Evolutionary conservation across 2,888 invertebrate species (phyloP).

Genomic region (Listrodromus nycthemerus): DNA sequence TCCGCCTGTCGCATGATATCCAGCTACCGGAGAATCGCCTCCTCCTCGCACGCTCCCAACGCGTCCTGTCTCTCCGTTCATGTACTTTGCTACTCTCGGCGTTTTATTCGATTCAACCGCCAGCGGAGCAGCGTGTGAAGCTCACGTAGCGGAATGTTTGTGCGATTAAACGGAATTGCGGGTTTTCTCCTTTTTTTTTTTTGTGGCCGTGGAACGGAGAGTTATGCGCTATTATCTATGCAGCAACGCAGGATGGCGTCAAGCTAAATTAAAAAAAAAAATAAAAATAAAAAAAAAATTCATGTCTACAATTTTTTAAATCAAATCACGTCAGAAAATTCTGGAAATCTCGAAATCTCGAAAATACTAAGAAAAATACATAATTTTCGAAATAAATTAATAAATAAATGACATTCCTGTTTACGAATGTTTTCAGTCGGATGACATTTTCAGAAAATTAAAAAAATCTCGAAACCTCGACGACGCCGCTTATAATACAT

Average conservation of each 20-base stretch:
- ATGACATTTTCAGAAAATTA: not conserved
- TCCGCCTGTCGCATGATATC: conserved; percentile 71
- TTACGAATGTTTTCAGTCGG: too few relatives aligned
- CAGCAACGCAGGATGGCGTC: not conserved
- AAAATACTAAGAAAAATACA: too few relatives aligned
- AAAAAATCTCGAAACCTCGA: not conserved
- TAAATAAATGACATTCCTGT: too few relatives aligned
- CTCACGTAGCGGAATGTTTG: conserved; percentile 67
- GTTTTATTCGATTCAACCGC: conserved; percentile 62
- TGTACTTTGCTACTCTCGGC: conserved; percentile 36
- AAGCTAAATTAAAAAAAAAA: not conserved
- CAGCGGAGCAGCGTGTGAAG: conserved; percentile 64
- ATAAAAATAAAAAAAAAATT: not conserved
- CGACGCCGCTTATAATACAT: not conserved
- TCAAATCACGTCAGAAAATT: not conserved
- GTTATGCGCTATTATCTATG: not conserved
- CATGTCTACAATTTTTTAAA: not conserved
- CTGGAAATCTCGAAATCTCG: not conserved
- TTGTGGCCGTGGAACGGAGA: not conserved
- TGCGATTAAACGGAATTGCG: conserved; percentile 66
- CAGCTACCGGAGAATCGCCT: conserved; percentile 38
- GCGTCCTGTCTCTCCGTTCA: conserved; percentile 21
- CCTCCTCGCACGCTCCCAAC: not conserved
- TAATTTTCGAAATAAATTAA: too few relatives aligned
- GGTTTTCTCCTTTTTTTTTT: not conserved